Percentiles rank a stretch among this genome's conserved stretches.
phyloP scores from a whole-genome alignment of 2,888 invertebrate genomes.

The Drosophila incognita region DNA sequence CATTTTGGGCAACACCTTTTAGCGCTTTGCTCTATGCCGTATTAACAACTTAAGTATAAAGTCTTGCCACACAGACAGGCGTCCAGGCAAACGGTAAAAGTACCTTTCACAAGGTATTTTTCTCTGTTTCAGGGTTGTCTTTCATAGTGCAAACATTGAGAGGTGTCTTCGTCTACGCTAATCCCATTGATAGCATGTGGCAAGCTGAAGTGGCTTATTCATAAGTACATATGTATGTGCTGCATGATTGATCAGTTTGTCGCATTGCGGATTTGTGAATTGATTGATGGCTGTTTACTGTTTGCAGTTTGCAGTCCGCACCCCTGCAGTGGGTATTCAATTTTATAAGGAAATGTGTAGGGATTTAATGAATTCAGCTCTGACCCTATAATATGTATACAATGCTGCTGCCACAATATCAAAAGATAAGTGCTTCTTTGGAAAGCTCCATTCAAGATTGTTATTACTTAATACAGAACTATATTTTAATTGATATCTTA shows the following conservation, averaged over 20 bases:
- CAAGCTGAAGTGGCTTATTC: conserved; percentile 9
- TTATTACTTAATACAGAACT: too few species aligned
- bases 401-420: too few species aligned
- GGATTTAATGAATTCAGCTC: not conserved
- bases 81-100: conserved; percentile 20
- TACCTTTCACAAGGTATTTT: not conserved
- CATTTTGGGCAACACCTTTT: conserved; percentile 56
- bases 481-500: too few species aligned
- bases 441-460: not conserved
- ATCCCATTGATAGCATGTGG: conserved; percentile 16
- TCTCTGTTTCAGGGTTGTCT: conserved; percentile 13
- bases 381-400: not conserved
- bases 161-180: not conserved
- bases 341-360: not conserved
- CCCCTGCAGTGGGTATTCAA: not conserved
- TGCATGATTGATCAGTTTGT: conserved; percentile 54
- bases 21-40: conserved; percentile 13
- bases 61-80: conserved; percentile 15
- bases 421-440: not conserved
- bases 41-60: conserved; percentile 54
- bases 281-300: conserved; percentile 48
- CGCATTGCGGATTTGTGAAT: conserved; percentile 42
- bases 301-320: not conserved
- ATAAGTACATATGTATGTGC: conserved; percentile 15
- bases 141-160: conserved; percentile 26